These are phyloP conservation scores for Cerastoderma edule DNA, from an alignment of 2,888 invertebrate species.

Conservation along the genomic window DNA sequence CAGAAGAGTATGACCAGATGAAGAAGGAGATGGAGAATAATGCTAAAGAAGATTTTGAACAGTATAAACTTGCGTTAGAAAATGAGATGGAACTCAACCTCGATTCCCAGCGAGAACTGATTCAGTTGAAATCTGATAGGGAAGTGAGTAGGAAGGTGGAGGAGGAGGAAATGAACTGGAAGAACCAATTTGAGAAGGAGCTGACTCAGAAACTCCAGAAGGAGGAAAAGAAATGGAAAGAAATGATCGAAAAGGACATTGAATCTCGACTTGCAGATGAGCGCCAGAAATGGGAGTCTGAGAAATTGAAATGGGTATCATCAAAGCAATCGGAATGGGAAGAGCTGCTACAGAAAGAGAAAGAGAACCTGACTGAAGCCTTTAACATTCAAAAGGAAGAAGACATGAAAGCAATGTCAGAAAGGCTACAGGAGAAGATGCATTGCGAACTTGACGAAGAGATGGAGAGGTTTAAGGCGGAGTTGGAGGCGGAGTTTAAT, in stretches of 20 bases:
- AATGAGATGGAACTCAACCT: slow-evolving; percentile 40
- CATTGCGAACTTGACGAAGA: slow-evolving; percentile 47
- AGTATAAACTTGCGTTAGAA: slow-evolving; percentile 41
- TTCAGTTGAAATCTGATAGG: slow-evolving; percentile 44
- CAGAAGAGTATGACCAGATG: slow-evolving; percentile 35
- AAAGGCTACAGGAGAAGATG: slow-evolving; percentile 40
- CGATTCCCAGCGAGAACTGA: slow-evolving; percentile 44
- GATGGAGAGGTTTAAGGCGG: slow-evolving; percentile 47
- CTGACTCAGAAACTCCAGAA: slow-evolving; percentile 44
- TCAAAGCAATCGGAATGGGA: slow-evolving; percentile 34
- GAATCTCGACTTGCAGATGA: slow-evolving; percentile 46
- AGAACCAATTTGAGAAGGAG: slow-evolving; percentile 59
- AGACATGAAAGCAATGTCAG: slow-evolving; percentile 37
- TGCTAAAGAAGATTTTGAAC: slow-evolving; percentile 38
- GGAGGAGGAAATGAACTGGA: slow-evolving; percentile 64
- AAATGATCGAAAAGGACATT: slow-evolving; percentile 53
- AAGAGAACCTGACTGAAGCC: slow-evolving; percentile 25
- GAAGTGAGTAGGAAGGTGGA: slow-evolving; percentile 59
- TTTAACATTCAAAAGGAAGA: slow-evolving; percentile 51
- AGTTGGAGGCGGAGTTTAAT: slow-evolving; percentile 53
- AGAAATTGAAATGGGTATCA: slow-evolving; percentile 36
- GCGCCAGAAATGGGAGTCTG: slow-evolving; percentile 41
- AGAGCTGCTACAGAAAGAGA: slow-evolving; percentile 31
- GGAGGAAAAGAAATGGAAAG: slow-evolving; percentile 60
- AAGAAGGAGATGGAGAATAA: slow-evolving; percentile 37